Percentiles rank a stretch among this genome's conserved stretches.
Conservation (phyloP, 2,113 vertebrate genomes). For the Ciconia boyciana region DNA sequence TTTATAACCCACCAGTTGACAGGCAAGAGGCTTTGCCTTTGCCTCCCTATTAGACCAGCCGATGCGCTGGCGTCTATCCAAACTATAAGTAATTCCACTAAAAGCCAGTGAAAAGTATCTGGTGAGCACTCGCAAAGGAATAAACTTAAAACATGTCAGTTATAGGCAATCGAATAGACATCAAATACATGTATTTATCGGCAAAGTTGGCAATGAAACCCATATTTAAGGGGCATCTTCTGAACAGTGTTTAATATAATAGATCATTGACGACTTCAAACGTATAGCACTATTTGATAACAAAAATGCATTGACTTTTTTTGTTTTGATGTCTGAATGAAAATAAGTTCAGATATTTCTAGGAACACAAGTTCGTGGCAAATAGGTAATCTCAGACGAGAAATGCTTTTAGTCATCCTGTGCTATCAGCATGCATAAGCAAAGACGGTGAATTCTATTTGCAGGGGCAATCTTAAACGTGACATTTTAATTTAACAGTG, state of each 20-base stretch:
- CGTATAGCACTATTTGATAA: background rate
- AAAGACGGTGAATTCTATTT: background rate
- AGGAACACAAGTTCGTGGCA: background rate
- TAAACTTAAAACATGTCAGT: background rate
- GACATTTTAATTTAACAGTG: background rate
- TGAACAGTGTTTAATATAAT: background rate
- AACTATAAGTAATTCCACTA: background rate
- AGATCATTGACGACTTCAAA: background rate
- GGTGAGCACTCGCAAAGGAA: background rate
- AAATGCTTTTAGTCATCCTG: background rate
- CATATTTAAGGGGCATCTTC: background rate
- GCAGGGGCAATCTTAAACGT: background rate
- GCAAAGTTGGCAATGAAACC: background rate
- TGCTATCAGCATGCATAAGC: background rate
- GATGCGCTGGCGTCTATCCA: background rate
- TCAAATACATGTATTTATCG: background rate
- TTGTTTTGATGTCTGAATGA: background rate
- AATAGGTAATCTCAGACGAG: background rate
- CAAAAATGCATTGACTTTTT: background rate
- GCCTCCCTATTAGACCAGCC: background rate
- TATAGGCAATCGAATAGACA: background rate
- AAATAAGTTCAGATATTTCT: background rate
- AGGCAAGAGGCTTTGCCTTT: background rate
- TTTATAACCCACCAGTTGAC: background rate
- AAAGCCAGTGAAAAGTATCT: background rate